These are phyloP conservation scores for Malurus elegans DNA, from an alignment of 2,113 vertebrate species.

Conservation along the genomic window DNA sequence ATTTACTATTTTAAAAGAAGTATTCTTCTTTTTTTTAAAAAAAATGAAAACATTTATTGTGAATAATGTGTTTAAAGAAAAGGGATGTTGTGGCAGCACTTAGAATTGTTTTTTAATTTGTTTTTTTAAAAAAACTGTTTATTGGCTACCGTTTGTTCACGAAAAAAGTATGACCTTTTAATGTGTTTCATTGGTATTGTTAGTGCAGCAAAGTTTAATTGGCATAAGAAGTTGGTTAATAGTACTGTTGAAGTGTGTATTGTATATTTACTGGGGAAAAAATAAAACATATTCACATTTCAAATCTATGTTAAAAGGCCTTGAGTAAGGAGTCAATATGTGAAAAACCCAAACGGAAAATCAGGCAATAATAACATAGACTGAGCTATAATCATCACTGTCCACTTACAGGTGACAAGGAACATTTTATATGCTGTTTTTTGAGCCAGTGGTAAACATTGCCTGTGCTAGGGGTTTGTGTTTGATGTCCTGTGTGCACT, in stretches of 20 bases:
- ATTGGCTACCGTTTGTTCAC: constrained; percentile 74
- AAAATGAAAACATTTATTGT: constrained; percentile 72
- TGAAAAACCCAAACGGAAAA: constrained; percentile 23
- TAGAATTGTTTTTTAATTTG: constrained; percentile 75
- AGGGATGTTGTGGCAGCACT: constrained; percentile 75
- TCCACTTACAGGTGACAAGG: constrained; percentile 62
- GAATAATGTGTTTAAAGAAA: constrained; percentile 74
- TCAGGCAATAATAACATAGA: constrained; percentile 65
- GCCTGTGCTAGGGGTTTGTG: not conserved
- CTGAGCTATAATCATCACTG: constrained; percentile 63
- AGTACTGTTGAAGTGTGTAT: constrained; percentile 82
- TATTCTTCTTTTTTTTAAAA: constrained; percentile 25
- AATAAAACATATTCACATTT: constrained; percentile 82
- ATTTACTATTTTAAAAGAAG: constrained; percentile 68
- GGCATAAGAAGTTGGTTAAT: constrained; percentile 75
- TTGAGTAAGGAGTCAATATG: constrained; percentile 62
- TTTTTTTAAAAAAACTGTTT: constrained; percentile 65
- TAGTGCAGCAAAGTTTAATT: constrained; percentile 78
- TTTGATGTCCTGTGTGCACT: not conserved
- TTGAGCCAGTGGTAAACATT: not conserved
- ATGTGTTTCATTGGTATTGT: constrained; percentile 80
- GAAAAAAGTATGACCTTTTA: constrained; percentile 71
- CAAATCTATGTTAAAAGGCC: constrained; percentile 74
- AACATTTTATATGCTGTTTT: not conserved
- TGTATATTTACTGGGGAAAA: constrained; percentile 82